Evolutionary conservation across 2,113 vertebrate species (phyloP).

Genomic region (Grammomys dolichurus): DNA sequence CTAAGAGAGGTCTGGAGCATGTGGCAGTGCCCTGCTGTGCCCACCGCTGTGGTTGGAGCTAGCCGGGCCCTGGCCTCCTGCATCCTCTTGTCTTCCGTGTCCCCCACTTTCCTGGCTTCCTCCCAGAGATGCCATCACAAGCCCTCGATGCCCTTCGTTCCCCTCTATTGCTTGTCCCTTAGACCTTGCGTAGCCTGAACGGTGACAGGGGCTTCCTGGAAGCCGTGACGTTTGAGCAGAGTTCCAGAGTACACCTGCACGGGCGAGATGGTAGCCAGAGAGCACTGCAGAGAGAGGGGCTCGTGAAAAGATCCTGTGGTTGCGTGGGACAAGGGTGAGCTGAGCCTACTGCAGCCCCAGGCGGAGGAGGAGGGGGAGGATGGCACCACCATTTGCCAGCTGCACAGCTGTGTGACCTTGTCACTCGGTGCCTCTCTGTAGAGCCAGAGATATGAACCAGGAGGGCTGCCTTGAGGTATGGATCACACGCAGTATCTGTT

Average conservation of each 20-base stretch:
- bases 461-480: background rate
- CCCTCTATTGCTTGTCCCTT: background rate
- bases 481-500: too few species aligned
- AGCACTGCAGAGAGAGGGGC: background rate
- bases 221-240: background rate
- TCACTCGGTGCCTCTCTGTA: background rate
- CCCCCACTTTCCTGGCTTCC: too few species aligned
- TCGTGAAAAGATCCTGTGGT: background rate
- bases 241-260: too few species aligned
- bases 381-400: background rate
- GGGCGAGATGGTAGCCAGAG: background rate
- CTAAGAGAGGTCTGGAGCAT: background rate
- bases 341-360: background rate
- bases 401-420: background rate
- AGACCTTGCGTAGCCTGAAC: background rate
- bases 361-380: background rate
- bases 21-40: accelerated
- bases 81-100: too few species aligned
- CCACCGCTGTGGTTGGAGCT: background rate
- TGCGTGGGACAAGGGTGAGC: background rate
- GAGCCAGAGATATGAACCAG: background rate
- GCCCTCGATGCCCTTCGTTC: too few species aligned
- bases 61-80: background rate
- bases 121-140: background rate
- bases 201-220: background rate